Percentiles rank a stretch among this genome's conserved stretches.
phyloP scores from a whole-genome alignment of 64 coral and sea anemone species.

The Catalaphyllia jardinei region DNA sequence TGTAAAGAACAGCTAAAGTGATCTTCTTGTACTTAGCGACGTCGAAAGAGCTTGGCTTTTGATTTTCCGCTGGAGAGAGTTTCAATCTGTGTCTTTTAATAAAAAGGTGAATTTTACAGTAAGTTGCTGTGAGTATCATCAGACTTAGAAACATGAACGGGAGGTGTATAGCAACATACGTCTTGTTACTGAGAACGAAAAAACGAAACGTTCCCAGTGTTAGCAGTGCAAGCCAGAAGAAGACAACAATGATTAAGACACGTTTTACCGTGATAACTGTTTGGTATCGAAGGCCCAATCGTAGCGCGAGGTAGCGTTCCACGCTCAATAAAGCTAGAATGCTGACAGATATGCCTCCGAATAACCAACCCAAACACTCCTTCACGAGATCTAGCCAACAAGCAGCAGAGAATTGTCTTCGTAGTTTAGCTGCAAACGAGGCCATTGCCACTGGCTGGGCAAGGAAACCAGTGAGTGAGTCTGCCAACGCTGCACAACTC shows the following conservation, averaged over 20 bases:
- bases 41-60: background rate
- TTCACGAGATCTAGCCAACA: slow-evolving; percentile 3
- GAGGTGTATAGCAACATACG: background rate
- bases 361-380: slow-evolving; percentile 3
- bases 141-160: slow-evolving; percentile 21
- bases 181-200: background rate
- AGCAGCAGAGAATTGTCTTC: slow-evolving; percentile 4
- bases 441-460: slow-evolving; percentile 34
- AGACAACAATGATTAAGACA: background rate
- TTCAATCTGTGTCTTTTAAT: background rate
- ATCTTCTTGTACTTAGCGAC: slow-evolving; percentile 27
- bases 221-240: background rate
- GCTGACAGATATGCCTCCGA: background rate
- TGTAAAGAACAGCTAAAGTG: background rate
- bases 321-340: slow-evolving; percentile 27
- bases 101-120: slow-evolving; percentile 6
- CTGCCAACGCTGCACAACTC: slow-evolving; percentile 8
- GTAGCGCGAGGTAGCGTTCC: slow-evolving; percentile 2
- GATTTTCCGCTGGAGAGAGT: background rate
- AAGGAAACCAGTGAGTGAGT: slow-evolving; percentile 16
- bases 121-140: background rate
- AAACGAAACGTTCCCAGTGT: slow-evolving; percentile 11
- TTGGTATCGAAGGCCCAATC: background rate
- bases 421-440: background rate
- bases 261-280: background rate